These are phyloP conservation scores for Struthidea cinerea DNA, from an alignment of 2,113 vertebrate genomes.

Conservation along the genomic window DNA sequence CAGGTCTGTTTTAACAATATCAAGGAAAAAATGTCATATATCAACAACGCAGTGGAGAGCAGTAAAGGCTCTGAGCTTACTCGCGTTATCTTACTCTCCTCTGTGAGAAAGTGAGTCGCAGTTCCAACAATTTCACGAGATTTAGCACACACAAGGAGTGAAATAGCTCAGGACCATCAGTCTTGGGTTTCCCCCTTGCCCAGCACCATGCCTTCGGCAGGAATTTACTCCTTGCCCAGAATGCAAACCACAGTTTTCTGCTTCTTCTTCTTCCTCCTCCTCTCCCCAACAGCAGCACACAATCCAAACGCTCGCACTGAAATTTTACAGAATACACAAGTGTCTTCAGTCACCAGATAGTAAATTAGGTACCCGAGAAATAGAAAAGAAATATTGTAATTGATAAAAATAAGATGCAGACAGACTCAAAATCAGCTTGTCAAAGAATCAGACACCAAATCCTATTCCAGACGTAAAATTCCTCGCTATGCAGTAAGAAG, in stretches of 20 bases:
- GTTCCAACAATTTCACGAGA: background rate
- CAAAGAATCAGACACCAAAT: background rate
- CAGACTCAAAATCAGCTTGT: background rate
- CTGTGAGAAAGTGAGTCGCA: background rate
- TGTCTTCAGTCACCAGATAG: background rate
- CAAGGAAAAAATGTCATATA: background rate
- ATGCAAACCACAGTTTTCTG: background rate
- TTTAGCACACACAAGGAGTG: background rate
- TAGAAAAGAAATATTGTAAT: background rate
- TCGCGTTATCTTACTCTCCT: background rate
- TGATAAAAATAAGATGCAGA: background rate
- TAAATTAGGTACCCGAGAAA: background rate
- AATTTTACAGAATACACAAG: background rate
- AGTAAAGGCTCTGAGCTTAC: background rate
- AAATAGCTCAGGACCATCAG: background rate
- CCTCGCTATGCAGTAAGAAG: background rate
- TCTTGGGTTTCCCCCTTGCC: background rate
- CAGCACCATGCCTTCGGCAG: background rate
- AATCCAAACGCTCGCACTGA: fast-evolving
- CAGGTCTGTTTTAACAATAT: background rate
- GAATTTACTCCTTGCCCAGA: background rate
- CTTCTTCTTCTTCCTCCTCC: background rate
- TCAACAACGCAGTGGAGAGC: background rate
- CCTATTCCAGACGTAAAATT: background rate
- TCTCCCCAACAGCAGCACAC: background rate